Percentiles rank a stretch among this genome's conserved stretches.
phyloP scores from a whole-genome alignment of 2,888 invertebrate genomes.

The Perizoma affinitatum region DNA sequence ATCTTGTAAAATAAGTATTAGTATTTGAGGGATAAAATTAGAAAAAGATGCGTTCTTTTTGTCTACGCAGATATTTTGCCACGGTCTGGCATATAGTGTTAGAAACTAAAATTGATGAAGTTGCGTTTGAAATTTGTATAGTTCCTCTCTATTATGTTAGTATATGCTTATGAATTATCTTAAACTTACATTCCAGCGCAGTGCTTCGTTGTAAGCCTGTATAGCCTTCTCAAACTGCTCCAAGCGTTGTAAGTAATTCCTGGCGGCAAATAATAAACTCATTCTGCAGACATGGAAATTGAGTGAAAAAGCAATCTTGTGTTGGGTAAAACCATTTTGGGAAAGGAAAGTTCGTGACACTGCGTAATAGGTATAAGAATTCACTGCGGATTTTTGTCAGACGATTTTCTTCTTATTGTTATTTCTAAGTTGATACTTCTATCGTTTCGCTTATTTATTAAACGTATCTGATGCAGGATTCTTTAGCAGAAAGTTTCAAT shows the following conservation, averaged over 20 bases:
- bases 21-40: too few species aligned
- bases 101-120: too few species aligned
- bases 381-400: slow-evolving; percentile 3
- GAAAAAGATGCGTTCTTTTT: too few species aligned
- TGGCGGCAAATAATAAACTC: slow-evolving; percentile 48
- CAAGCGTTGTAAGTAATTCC: slow-evolving; percentile 75
- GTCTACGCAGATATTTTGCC: too few species aligned
- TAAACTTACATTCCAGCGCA: slow-evolving; percentile 72
- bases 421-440: too few species aligned
- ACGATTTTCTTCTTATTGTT: slow-evolving; percentile 2
- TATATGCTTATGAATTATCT: too few species aligned
- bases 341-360: slow-evolving; percentile 24
- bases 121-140: too few species aligned
- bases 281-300: slow-evolving; percentile 31
- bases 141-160: too few species aligned
- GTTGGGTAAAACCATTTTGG: slow-evolving; percentile 31
- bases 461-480: not conserved
- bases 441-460: not conserved
- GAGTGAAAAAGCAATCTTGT: slow-evolving; percentile 36
- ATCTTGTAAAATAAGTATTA: too few species aligned
- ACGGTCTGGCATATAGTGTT: too few species aligned
- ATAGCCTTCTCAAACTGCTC: slow-evolving; percentile 76
- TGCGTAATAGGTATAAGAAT: slow-evolving; percentile 14
- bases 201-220: slow-evolving; percentile 73
- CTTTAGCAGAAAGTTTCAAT: too few species aligned